Base-by-base conservation (phyloP, 1,140 invertebrate species). In the Drosophila serrata region DNA sequence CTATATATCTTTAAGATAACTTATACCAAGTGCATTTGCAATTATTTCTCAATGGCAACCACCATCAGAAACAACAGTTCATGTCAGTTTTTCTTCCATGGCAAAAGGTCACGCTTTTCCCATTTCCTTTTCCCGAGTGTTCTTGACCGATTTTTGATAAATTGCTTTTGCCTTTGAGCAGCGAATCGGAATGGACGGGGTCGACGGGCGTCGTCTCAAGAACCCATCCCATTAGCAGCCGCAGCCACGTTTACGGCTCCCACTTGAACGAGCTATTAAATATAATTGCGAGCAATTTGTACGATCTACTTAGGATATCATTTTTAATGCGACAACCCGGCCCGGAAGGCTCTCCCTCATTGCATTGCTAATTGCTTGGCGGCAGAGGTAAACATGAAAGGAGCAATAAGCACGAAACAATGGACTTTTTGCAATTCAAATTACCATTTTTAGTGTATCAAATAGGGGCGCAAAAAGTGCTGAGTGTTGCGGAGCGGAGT, bases 231-330 rank as follows among this genome's bases (percentile, higher is more conserved):
- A 45, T 55, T 58, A 19, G 33, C 4, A 24, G 43, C 48, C 67
- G 64, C 61, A 62, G 64, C 61, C 59, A 48, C 56, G 61, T 84
- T 87, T 88, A 80, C 80, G 65, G 24, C 29, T 49, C 61, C 76
- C 60, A 59, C 70, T 87, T 79, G 85, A 51, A 70, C 64, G 72
- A 31, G 72, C 84, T 78, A 87, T 87, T 87, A 87, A 87, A 90
- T 88, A 77, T 88, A 88, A 88, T 88, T 90, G 85, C 61, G 55
- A 75, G 85, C 80, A 74, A 88, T 88, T 90, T 88, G 87, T 81
- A 70, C 80, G 80, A 90, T 88, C 76, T 90, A 88, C 85, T 90
- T 84, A 74, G 85, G 60, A 88, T 90, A 88, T 88, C 85, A 87
- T 90, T 84, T 87, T 81, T 81, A 84, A 88, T 88, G 82, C 74